Base-by-base conservation (phyloP, 2,113 vertebrate species). In the Dryoscopus gambensis region DNA sequence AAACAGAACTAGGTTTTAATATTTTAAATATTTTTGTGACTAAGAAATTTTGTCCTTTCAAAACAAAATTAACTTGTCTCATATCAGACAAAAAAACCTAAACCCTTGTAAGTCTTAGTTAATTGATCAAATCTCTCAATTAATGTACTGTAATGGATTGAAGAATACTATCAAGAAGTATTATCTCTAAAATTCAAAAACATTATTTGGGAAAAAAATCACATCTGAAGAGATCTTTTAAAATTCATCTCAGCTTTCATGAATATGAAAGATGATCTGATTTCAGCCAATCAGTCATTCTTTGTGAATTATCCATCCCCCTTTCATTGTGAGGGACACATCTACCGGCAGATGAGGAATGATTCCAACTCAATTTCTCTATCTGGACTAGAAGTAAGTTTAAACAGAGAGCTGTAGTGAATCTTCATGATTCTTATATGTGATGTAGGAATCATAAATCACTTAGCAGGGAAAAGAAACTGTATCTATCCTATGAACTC, bases 291-390 rank as follows among this genome's bases (percentile, higher is more conserved):
- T 60, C 64, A 35, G 62, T 92, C 55, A 80, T 69, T 92, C 49
- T 87, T 65, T 39, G 28, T 57, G 60, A 95, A 77, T 77, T 69
- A 89, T 89, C 57, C 30, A n/a, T 57, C 19, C 25, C 6, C 27
- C 12, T 87, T 80, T 50, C 56, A 70, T 70, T 42, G 25, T 35
- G 42, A 88, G 55, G 55, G 37, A 74, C 59, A 77, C 13, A 23
- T 47, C 24, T 65, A 31, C 40, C 35, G 24, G 21, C 33, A 95
- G 25, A 59, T 84, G 71, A 94, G 65, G n/a, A 83, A 90, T 86
- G 11, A 90, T 77, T 86, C 70, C 19, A 69, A 39, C 24, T 69
- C 83, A 78, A 7, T 67, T 91, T 70, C 53, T 92, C 40, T 88
- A 1, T 52, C 27, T 73, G 53, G 35, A 80, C 21, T 53, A 80